Evolutionary conservation across 2,113 vertebrate species (phyloP).

Genomic region (Tinamus guttatus): DNA sequence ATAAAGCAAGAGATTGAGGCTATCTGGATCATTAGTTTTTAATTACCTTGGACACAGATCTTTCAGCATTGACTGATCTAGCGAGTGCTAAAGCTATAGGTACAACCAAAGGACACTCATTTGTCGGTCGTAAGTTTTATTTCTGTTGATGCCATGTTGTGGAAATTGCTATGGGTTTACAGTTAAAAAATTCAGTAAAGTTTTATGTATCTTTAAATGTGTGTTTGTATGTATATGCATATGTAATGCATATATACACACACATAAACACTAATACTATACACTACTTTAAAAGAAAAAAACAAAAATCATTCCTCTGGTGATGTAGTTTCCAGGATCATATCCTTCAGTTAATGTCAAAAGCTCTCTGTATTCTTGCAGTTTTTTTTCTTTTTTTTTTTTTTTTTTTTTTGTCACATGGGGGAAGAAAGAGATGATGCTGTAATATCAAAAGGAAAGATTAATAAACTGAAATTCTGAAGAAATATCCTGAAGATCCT

Average conservation of each 20-base stretch:
- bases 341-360: neutral
- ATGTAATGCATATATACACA: too few species aligned
- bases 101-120: neutral
- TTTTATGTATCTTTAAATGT: neutral
- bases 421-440: neutral
- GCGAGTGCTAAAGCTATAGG: neutral
- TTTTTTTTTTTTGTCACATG: neutral
- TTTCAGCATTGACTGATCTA: neutral
- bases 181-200: neutral
- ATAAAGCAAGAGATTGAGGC: neutral
- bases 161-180: neutral
- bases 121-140: neutral
- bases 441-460: neutral
- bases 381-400: neutral
- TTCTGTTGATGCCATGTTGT: neutral
- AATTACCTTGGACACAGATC: neutral
- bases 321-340: neutral
- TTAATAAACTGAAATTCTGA: neutral
- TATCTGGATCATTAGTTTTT: conserved; percentile 41
- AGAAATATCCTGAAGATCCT: neutral
- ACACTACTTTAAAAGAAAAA: neutral
- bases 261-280: neutral
- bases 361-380: neutral
- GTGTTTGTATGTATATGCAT: neutral
- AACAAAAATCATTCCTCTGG: too few species aligned